Percentiles rank a stretch among this genome's conserved stretches.
Conservation (phyloP, 2,888 invertebrate species). For the Melanostoma scalare region DNA sequence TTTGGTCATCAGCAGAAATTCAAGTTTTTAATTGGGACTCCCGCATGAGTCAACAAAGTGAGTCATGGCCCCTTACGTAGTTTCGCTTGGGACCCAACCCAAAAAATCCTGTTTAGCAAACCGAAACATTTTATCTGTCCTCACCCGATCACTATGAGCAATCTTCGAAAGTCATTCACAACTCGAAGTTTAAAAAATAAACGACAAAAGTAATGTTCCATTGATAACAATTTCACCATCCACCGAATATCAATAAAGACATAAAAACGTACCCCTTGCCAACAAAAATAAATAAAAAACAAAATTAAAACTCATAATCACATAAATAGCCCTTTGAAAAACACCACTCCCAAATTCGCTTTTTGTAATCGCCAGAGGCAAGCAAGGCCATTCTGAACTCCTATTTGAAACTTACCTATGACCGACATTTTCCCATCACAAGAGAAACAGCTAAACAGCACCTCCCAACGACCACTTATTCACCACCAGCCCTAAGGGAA, state of each 20-base stretch:
- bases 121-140: too few relatives aligned
- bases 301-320: constrained; percentile 14
- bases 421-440: constrained; percentile 8
- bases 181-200: too few relatives aligned
- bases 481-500: constrained; percentile 16
- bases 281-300: not conserved
- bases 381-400: constrained; percentile 6
- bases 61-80: too few relatives aligned
- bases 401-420: constrained; percentile 15
- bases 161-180: too few relatives aligned
- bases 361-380: constrained; percentile 5
- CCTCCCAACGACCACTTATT: not conserved
- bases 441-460: not conserved
- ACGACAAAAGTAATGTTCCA: too few relatives aligned
- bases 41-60: too few relatives aligned
- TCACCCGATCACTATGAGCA: too few relatives aligned
- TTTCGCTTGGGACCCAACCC: too few relatives aligned
- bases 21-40: too few relatives aligned
- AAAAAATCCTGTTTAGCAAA: too few relatives aligned
- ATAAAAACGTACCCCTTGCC: constrained; percentile 16
- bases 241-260: constrained; percentile 11
- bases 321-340: not conserved
- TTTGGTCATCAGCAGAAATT: too few relatives aligned
- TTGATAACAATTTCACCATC: too few relatives aligned
- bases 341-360: constrained; percentile 16